Evolutionary conservation across 2,888 invertebrate genomes (phyloP), one percentile per base, ranked within the genome.

Genomic region (Oxycera nigricornis): DNA sequence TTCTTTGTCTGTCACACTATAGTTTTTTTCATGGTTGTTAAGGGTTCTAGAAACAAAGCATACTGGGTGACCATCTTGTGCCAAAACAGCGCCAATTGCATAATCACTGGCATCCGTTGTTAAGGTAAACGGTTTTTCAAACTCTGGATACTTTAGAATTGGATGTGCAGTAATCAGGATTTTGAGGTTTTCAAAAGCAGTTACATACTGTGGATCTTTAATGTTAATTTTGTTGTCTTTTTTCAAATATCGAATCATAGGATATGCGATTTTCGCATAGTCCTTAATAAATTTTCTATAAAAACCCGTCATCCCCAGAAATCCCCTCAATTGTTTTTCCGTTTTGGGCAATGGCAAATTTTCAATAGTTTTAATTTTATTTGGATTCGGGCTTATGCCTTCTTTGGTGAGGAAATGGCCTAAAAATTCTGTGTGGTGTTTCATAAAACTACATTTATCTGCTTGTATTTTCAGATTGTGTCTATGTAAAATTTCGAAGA

Each of bases 151-250:
- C 57, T 73, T 75, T 28, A 68, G 20, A n/a, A 75, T 73, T 30
- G 75, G 75, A 9, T 75, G 73, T 3, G 73, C 26, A 6, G 7
- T 26, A 14, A 75, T 39, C 2, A 75, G 24, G 0, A 17, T 1
- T 75, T 77, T 77, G 17, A 78, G 57, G 26, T 75, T 75, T 72
- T 77, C 77, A 61, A 77, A 77, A 4, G 77, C 73, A 28, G 46
- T 14, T 9, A 75, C 75, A 61, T 76, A 76, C 20, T 76, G 62
- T 9, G 59, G 75, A 62, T 78, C 77, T 1, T 67, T 41, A 1
- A 72, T 61, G 50, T 78, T 74, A 7, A 76, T 74, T 65, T 75
- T 75, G 2, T 24, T 28, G 39, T 62, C 70, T 26, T 77, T 77
- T 35, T 77, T 76, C n/a, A 74, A 26, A 52, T 77, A 77, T 61